Conservation (phyloP, 64 coral and sea anemone genomes). For the Montipora foliosa region DNA sequence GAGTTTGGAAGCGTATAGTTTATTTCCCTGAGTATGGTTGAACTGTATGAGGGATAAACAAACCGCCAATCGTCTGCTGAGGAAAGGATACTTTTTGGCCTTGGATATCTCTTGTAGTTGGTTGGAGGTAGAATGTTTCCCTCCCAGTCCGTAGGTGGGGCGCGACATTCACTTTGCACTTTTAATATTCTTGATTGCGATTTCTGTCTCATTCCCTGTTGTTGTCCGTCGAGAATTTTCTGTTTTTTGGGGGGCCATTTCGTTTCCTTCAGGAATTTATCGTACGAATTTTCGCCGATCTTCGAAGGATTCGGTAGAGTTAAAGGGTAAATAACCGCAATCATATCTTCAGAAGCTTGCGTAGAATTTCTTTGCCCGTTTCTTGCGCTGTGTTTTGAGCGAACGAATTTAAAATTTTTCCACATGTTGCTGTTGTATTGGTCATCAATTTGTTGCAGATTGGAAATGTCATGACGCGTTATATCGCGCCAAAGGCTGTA, state of each 20-base stretch:
- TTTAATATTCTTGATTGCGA: slow-evolving; percentile 53
- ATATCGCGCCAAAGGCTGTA: slow-evolving; percentile 87
- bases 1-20: background rate
- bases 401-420: slow-evolving; percentile 96
- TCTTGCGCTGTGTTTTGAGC: slow-evolving; percentile 58
- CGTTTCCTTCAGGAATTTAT: slow-evolving; percentile 74
- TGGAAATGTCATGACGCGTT: slow-evolving; percentile 62
- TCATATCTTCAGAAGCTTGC: background rate
- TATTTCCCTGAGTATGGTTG: background rate
- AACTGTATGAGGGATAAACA: slow-evolving; percentile 10
- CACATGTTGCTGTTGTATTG: slow-evolving; percentile 93
- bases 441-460: slow-evolving; percentile 68
- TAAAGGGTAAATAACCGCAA: slow-evolving; percentile 74
- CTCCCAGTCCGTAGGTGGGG: slow-evolving; percentile 80
- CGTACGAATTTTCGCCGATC: slow-evolving; percentile 78
- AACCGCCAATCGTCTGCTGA: slow-evolving; percentile 8
- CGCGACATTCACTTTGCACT: slow-evolving; percentile 83
- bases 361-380: background rate
- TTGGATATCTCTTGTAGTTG: slow-evolving; percentile 56
- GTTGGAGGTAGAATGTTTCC: slow-evolving; percentile 77
- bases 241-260: slow-evolving; percentile 67
- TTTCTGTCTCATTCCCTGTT: slow-evolving; percentile 16
- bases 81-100: background rate
- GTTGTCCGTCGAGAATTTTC: slow-evolving; percentile 61
- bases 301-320: slow-evolving; percentile 81